Percentiles rank a stretch among this genome's conserved stretches.
These are phyloP conservation scores for Actinia tenebrosa DNA, from an alignment of 64 coral and sea anemone genomes.

Conservation along the genomic window DNA sequence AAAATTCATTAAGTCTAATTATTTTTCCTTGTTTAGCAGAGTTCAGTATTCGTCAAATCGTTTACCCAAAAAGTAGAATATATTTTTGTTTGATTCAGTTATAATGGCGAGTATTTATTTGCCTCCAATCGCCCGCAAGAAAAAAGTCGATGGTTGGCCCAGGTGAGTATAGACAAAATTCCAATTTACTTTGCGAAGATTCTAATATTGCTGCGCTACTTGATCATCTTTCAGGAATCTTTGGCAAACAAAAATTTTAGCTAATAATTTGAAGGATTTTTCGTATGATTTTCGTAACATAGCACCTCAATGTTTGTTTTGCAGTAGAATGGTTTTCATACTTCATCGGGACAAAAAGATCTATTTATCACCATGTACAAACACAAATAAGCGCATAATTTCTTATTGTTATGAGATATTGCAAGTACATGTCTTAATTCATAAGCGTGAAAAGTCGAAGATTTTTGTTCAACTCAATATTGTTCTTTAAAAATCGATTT, in stretches of 20 bases:
- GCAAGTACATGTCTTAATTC: neutral
- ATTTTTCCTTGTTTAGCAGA: neutral
- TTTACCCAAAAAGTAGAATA: neutral
- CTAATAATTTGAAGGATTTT: neutral
- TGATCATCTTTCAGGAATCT: neutral
- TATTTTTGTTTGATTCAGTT: neutral
- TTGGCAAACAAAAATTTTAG: neutral
- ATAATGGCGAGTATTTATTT: constrained; percentile 91
- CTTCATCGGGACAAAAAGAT: neutral
- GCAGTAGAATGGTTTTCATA: neutral
- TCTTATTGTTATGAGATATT: neutral
- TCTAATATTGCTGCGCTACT: neutral
- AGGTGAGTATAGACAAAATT: constrained; percentile 43
- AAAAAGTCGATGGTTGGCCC: constrained; percentile 84
- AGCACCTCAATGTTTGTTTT: neutral
- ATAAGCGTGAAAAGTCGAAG: neutral
- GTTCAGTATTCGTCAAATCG: neutral
- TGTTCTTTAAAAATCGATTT: neutral
- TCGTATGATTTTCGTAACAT: neutral
- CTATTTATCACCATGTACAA: neutral
- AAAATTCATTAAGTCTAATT: constrained; percentile 8
- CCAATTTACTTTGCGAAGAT: neutral
- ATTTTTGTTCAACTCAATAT: neutral
- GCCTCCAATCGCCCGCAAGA: constrained; percentile 92
- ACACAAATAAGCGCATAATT: constrained; percentile 5